Percentiles rank a stretch among this genome's conserved stretches.
Evolutionary conservation across 2,113 vertebrate species (phyloP).

Genomic region (Aspiorhynchus laticeps): DNA sequence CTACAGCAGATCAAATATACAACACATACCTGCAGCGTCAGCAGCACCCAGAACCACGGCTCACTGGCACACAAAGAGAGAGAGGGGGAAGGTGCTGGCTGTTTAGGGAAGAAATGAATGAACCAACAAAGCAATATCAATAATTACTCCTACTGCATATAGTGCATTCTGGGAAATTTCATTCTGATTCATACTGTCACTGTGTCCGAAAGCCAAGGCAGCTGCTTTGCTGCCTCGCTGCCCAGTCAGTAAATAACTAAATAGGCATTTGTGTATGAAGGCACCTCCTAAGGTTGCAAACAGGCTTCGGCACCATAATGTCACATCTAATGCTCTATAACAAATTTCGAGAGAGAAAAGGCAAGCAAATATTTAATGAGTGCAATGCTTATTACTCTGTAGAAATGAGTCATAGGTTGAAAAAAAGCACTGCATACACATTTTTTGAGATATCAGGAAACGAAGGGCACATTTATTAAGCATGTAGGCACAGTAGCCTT

Average conservation of each 20-base stretch:
- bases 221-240: background rate
- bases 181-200: background rate
- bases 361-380: constrained; percentile 13
- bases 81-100: background rate
- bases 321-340: constrained; percentile 6
- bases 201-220: background rate
- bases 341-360: background rate
- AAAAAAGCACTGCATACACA: background rate
- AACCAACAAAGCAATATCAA: constrained; percentile 36
- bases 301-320: background rate
- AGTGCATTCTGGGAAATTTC: background rate
- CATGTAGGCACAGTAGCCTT: background rate
- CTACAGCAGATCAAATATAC: constrained; percentile 44
- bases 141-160: constrained; percentile 5
- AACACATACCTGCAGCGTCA: constrained; percentile 43
- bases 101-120: constrained; percentile 4
- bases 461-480: background rate
- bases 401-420: background rate
- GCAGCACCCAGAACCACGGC: constrained; percentile 7
- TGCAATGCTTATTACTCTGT: background rate
- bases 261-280: background rate
- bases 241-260: constrained; percentile 5
- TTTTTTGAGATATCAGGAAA: background rate
- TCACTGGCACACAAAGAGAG: background rate
- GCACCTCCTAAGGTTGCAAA: background rate